Evolutionary conservation across 2,797 vertebrate species (phyloP), one percentile per base, ranked within the genome.

Genomic region (Paedocypris micromegethes): DNA sequence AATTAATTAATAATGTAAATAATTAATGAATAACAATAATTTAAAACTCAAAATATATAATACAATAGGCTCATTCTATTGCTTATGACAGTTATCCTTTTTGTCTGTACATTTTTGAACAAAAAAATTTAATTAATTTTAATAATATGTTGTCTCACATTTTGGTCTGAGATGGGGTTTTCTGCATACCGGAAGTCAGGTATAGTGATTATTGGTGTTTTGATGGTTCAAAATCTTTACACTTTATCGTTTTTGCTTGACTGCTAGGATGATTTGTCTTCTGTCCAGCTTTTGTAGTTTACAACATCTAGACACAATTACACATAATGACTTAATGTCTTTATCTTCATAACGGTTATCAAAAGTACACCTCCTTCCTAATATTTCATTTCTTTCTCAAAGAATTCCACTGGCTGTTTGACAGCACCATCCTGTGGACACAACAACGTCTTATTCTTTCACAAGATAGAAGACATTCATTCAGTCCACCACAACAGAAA

Each of bases 341-440:
- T 41, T 4, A 9, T 9, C 49, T 8, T 1, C 8, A 6, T 39
- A 54, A 49, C 23, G 8, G 48, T 47, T 52, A 54, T 6, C n/a
- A 48, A 50, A 44, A 44, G 4, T 45, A 6, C 43, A 5, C 49
- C 48, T 47, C 53, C 48, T 70, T n/a, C 44, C 51, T 3, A 46
- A 51, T 51, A 1, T 50, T 43, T 63, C 41, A 5, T 52, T 2
- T 58, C 6, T 9, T 4, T 38, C 41, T 63, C 5, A 45, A n/a
- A 48, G 5, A 2, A 56, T 42, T 42, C 9, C 8, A 63, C 57
- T 52, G 66, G 23, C 58, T 75, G 73, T 58, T 70, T 69, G 50
- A 75, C 51, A 75, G 76, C 73, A 60, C 73, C 73, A 78, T 75
- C 73, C 72, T 59, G 73, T 75, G 73, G 76, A 43, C 63, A 75